These are phyloP conservation scores for Mylabris phalerata DNA, from an alignment of 1,140 invertebrate species.

Conservation along the genomic window DNA sequence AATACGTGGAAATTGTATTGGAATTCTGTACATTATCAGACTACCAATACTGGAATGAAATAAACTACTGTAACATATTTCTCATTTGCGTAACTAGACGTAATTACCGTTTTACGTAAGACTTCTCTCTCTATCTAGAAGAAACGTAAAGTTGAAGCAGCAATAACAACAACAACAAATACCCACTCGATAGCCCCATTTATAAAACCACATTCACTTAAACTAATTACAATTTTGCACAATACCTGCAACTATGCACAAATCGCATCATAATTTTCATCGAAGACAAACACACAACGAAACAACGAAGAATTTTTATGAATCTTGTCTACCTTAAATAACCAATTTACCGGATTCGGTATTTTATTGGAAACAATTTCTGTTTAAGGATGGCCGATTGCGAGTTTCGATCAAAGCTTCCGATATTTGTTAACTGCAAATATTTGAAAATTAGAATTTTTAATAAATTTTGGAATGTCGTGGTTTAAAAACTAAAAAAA, in stretches of 20 bases:
- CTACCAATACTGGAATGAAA: background rate
- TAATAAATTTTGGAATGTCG: too few relatives aligned
- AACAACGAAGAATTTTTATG: too few relatives aligned
- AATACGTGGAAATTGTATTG: slow-evolving; percentile 1
- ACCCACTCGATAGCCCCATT: slow-evolving; percentile 29
- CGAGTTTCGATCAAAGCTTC: too few relatives aligned
- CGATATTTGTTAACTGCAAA: too few relatives aligned
- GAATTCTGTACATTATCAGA: slow-evolving; percentile 6
- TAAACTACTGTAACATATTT: slow-evolving; percentile 8
- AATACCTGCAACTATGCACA: slow-evolving; percentile 13
- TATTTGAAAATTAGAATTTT: too few relatives aligned
- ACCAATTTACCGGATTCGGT: too few relatives aligned
- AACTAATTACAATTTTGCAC: slow-evolving; percentile 26
- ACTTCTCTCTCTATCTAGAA: background rate
- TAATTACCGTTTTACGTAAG: slow-evolving; percentile 18
- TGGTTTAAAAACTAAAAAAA: too few relatives aligned
- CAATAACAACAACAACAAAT: background rate
- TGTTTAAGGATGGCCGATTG: too few relatives aligned
- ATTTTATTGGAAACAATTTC: too few relatives aligned
- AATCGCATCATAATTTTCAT: slow-evolving; percentile 1
- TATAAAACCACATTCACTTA: slow-evolving; percentile 25
- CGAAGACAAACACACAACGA: too few relatives aligned
- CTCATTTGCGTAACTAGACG: slow-evolving; percentile 16
- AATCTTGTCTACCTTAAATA: too few relatives aligned
- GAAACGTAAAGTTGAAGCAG: too few relatives aligned